Conservation (phyloP, 1,140 invertebrate species). For the Gerris buenoi region DNA sequence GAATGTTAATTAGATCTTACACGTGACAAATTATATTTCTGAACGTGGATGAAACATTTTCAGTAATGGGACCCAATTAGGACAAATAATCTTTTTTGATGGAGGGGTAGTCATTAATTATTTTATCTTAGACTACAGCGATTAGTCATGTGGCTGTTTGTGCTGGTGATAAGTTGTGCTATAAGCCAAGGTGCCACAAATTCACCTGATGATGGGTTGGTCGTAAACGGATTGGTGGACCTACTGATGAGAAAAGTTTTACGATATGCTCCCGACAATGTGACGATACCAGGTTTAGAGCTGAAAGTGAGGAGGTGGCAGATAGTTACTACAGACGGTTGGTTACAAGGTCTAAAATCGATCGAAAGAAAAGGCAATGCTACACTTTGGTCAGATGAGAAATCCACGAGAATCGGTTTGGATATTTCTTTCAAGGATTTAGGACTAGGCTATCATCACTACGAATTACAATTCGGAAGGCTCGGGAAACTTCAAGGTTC, state of each 20-base stretch:
- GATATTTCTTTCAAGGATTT: background rate
- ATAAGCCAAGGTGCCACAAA: background rate
- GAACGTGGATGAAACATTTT: too few species aligned
- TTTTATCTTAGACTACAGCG: background rate
- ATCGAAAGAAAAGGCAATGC: background rate
- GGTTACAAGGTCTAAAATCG: background rate
- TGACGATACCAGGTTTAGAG: background rate
- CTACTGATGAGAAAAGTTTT: background rate
- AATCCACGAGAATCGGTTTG: background rate
- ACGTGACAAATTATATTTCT: too few species aligned
- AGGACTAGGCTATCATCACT: background rate
- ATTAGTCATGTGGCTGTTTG: background rate
- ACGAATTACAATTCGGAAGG: background rate
- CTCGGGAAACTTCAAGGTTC: background rate
- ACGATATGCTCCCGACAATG: background rate
- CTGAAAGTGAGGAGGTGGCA: background rate
- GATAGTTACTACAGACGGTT: background rate
- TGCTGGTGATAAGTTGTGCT: background rate
- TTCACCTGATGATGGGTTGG: background rate
- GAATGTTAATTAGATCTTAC: too few species aligned
- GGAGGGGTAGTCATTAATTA: background rate
- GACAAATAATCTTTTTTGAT: too few species aligned
- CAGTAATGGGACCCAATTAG: too few species aligned
- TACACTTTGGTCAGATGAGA: background rate
- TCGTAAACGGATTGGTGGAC: background rate